Evolutionary conservation across 2,113 vertebrate genomes (phyloP).

Genomic region (Neofelis nebulosa): DNA sequence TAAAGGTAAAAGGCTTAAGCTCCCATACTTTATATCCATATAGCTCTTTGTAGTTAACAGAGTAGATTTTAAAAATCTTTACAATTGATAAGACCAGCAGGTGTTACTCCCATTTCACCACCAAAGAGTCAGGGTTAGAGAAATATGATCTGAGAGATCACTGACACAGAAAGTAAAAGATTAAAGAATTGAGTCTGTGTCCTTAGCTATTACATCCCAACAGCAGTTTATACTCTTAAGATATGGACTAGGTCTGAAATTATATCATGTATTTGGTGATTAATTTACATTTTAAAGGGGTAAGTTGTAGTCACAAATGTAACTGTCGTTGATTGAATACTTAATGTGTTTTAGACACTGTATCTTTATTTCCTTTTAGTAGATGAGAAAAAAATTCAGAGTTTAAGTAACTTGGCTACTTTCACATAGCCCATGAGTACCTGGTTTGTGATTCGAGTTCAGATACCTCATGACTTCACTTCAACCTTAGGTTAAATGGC

Average conservation of each 20-base stretch:
- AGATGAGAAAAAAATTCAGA: not conserved
- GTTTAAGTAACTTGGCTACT: not conserved
- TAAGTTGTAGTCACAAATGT: not conserved
- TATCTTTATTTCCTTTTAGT: not conserved
- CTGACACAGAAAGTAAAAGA: not conserved
- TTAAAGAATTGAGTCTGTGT: not conserved
- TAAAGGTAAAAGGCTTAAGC: not conserved
- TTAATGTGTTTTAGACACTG: not conserved
- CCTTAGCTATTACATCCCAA: not conserved
- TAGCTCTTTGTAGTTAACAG: not conserved
- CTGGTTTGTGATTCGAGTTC: not conserved
- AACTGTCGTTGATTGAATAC: not conserved
- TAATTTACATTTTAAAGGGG: constrained; percentile 7
- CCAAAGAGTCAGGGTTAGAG: not conserved
- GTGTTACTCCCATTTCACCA: not conserved
- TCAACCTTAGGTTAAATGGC: not conserved
- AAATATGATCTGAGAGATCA: constrained; percentile 1
- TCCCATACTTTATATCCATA: not conserved
- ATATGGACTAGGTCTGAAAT: not conserved
- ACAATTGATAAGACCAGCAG: not conserved
- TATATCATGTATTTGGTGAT: not conserved
- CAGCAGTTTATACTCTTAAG: not conserved
- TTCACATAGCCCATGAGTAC: not conserved
- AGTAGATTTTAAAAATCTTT: not conserved
- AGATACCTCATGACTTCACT: not conserved